Evolutionary conservation across 2,888 invertebrate species (phyloP), one percentile per base, ranked within the genome.

Genomic region (Chloroclystis v-ata): DNA sequence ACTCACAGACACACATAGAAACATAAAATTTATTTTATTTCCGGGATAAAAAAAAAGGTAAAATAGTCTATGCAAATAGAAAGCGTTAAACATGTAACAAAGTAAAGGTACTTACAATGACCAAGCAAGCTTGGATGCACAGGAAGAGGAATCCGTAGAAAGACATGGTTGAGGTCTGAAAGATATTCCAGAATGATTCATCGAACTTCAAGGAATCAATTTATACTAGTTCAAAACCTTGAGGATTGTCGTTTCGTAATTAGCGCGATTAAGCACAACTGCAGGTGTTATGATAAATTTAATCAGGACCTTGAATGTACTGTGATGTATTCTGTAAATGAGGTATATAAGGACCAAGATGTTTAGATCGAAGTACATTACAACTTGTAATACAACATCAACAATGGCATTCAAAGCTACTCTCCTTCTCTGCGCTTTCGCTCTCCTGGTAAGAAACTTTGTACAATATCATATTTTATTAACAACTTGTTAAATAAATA

Each of bases 401-500:
- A 49, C 33, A 45, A 67, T 65, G 62, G 54, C 58, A 28, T 47
- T 49, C 47, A 65, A 65, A 42, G 54, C 52, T 35, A 35, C 35
- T 30, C 32, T 61, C 13, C 44, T 63, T 26, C 33, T 61, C 30
- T 65, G 61, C 57, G 60, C 62, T 43, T 61, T 59, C 33, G 63
- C 61, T 28, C 57, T 65, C 10, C 25, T 65, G 13, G 65, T 35
- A 35, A 35, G 10, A 26, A 26, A 26, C 6, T 26, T 6, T 26
- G 8, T 26, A 6, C 5, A 8, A n/a, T n/a, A n/a, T n/a, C n/a
- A n/a, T n/a, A n/a, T n/a, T n/a, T n/a, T n/a, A n/a, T n/a, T n/a
- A n/a, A n/a, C n/a, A n/a, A n/a, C n/a, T n/a, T n/a, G n/a, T n/a
- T n/a, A n/a, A n/a, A n/a, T n/a, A n/a, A n/a, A n/a, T n/a, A n/a